phyloP scores from a whole-genome alignment of 2,888 invertebrate genomes.

The Acanthosepion esculentum region DNA sequence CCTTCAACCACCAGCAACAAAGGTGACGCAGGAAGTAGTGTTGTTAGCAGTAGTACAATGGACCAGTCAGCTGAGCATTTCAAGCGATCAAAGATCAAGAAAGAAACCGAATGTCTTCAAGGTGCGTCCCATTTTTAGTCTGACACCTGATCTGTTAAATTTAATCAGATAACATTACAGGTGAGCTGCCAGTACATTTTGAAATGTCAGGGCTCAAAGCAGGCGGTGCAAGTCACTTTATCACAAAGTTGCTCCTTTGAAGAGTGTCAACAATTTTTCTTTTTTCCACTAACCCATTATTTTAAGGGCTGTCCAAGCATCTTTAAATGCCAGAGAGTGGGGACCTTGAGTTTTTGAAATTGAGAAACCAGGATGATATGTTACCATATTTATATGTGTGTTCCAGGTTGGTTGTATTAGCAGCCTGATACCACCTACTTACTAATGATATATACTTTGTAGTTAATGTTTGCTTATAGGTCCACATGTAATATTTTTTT shows the following conservation, averaged over 20 bases:
- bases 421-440: too few relatives aligned
- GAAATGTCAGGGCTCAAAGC: not conserved
- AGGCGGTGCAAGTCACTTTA: not conserved
- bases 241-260: not conserved
- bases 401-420: too few relatives aligned
- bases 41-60: conserved; percentile 77
- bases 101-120: conserved; percentile 60
- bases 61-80: conserved; percentile 59
- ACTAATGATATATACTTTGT: too few relatives aligned
- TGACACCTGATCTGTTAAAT: conserved; percentile 33
- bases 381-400: too few relatives aligned
- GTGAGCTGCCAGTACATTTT: not conserved
- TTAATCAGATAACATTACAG: conserved; percentile 18
- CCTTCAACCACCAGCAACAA: conserved; percentile 63
- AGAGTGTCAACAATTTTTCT: not conserved
- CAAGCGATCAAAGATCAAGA: conserved; percentile 69
- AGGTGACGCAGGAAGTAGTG: conserved; percentile 68
- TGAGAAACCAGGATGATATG: too few relatives aligned
- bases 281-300: not conserved
- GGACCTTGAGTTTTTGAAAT: too few relatives aligned
- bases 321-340: too few relatives aligned
- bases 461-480: too few relatives aligned
- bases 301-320: too few relatives aligned
- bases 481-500: too few relatives aligned
- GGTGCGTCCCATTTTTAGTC: conserved; percentile 50